A percentile compares a stretch with the other conserved stretches of the same genome.
Evolutionary conservation across 2,113 vertebrate genomes (phyloP).

Genomic region (Barbus barbus): DNA sequence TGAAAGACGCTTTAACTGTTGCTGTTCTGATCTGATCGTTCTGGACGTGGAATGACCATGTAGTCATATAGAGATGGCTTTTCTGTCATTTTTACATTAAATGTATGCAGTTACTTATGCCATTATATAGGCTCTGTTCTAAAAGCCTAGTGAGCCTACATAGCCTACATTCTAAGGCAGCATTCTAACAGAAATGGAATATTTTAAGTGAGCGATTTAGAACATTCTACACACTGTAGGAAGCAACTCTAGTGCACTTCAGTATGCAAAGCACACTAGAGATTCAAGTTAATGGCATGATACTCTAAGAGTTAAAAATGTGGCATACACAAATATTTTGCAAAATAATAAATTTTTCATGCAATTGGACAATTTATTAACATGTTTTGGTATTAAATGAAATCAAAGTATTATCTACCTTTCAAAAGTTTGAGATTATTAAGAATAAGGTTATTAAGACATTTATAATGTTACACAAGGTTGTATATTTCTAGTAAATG

Average conservation of each 20-base stretch:
- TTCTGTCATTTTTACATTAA: neutral
- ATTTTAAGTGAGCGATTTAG: neutral
- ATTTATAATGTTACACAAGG: neutral
- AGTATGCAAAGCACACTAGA: neutral
- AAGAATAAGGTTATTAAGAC: too few relatives aligned
- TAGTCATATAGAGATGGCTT: neutral
- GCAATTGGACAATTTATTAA: neutral
- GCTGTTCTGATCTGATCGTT: neutral
- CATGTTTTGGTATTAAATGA: neutral
- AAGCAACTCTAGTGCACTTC: neutral
- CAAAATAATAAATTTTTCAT: neutral
- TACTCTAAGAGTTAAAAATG: neutral
- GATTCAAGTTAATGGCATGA: neutral
- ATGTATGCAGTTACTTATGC: neutral
- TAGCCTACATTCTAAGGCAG: neutral
- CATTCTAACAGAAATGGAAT: neutral
- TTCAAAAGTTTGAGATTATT: too few relatives aligned
- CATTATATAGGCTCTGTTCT: neutral
- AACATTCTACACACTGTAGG: neutral
- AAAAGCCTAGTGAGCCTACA: neutral
- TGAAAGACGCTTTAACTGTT: slow-evolving; percentile 48
- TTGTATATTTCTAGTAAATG: neutral
- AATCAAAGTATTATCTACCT: neutral
- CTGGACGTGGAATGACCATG: neutral
- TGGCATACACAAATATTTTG: neutral